These are phyloP conservation scores for Erythrocercus mccallii DNA, from an alignment of 2,113 vertebrate genomes.

Conservation along the genomic window DNA sequence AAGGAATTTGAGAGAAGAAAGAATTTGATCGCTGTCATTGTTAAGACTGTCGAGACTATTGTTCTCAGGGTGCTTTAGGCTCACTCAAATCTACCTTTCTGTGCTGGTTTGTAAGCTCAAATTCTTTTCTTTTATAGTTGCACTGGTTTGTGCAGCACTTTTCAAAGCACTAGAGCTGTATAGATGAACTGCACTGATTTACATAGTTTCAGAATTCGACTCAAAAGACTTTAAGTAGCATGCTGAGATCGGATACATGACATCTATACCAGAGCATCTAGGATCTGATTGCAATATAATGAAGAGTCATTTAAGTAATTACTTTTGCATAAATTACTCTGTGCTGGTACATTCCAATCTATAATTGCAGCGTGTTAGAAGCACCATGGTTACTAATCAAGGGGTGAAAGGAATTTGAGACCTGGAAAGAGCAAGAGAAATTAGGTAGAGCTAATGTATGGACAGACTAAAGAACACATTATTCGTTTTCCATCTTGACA, in stretches of 20 bases:
- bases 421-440: constrained; percentile 33
- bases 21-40: rapidly evolving
- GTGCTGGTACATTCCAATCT: constrained; percentile 50
- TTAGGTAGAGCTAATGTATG: constrained; percentile 4
- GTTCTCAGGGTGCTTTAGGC: neutral
- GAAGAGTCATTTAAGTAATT: constrained; percentile 73
- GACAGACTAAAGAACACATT: neutral
- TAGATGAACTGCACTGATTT: neutral
- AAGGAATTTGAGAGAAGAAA: neutral
- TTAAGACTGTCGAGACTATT: neutral
- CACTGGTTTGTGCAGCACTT: neutral
- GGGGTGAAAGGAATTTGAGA: constrained; percentile 23
- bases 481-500: neutral
- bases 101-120: neutral
- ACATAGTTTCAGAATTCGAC: constrained; percentile 12
- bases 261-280: constrained; percentile 56
- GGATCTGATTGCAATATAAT: constrained; percentile 69
- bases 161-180: neutral
- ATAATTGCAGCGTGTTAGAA: constrained; percentile 63
- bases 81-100: neutral
- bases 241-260: constrained; percentile 29
- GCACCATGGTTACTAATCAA: constrained; percentile 69
- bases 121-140: neutral
- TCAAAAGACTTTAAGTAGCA: constrained; percentile 33
- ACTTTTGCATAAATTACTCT: constrained; percentile 70